Evolutionary conservation across 2,888 invertebrate genomes (phyloP), one percentile per base, ranked within the genome.

Genomic region (Andrena bicolor): DNA sequence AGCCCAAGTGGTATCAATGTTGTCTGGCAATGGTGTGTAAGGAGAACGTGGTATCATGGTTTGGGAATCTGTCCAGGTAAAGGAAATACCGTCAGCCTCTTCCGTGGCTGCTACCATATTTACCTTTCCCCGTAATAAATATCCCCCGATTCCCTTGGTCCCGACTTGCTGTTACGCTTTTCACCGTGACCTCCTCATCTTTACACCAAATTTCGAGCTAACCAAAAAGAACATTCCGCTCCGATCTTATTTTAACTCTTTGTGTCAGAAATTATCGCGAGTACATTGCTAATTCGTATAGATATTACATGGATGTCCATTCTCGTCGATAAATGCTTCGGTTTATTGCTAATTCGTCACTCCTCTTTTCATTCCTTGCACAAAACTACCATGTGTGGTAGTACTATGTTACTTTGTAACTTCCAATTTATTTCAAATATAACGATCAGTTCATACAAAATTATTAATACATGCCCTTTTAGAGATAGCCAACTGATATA

Each of bases 41-140:
- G 96, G 98, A 98, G 96, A 98, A 99, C 96, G 97, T 99, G 95
- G 97, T 98, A 96, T 96, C 96, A 96, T 99, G 98, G 98, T 99
- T 99, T 97, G 98, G 97, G 96, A 97, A 97, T 96, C 91, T 94
- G 91, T 93, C 93, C 92, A 94, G 93, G 93, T 94, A 91, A 87
- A 75, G 41, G 48, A 72, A 72, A 70, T 48, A 79, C 76, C 32
- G 58, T 41, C 53, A 48, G 51, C 16, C 10, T 20, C 23, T 51
- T 49, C 49, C n/a, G 6, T 32, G 32, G 16, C 20, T 64, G 23
- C 41, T 71, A 23, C 60, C 30, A 41, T 60, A 68, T 49, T 48
- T 35, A 16, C 41, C 30, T 49, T 41, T 58, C 56, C 68, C 32
- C 26, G 16, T 63, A 56, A 64, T 51, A 41, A 51, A 60, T 53